These are phyloP conservation scores for Tetanocera ferruginea DNA, from an alignment of 2,888 invertebrate genomes.

Conservation along the genomic window DNA sequence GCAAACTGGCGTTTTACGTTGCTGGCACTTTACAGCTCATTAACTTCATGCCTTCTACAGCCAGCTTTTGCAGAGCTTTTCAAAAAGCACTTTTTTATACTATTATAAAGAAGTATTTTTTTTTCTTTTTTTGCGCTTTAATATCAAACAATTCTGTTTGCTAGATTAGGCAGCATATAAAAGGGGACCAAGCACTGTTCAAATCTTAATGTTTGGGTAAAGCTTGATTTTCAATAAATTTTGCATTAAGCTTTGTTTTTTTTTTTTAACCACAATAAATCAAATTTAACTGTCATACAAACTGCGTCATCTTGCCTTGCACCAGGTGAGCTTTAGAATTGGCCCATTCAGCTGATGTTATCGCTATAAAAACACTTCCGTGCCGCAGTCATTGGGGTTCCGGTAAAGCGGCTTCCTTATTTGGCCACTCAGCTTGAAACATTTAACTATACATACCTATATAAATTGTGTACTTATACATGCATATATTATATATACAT, in stretches of 20 bases:
- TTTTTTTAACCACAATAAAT: background rate
- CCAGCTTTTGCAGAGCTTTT: background rate
- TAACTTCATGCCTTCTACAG: slow-evolving; percentile 11
- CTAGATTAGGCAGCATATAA: slow-evolving; percentile 13
- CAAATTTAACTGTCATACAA: background rate
- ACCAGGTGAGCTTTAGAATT: background rate
- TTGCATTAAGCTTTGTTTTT: background rate
- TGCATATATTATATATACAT: background rate
- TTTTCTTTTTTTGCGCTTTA: background rate
- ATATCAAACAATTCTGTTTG: slow-evolving; percentile 9
- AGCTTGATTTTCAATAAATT: background rate
- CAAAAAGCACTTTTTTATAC: background rate
- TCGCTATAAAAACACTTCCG: slow-evolving; percentile 16
- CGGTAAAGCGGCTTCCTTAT: slow-evolving; percentile 3
- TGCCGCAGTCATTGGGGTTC: background rate
- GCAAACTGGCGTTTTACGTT: background rate
- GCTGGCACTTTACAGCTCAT: slow-evolving; percentile 34
- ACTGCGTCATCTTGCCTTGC: background rate
- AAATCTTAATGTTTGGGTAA: background rate
- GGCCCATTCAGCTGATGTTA: slow-evolving; percentile 1
- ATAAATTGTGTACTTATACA: background rate
- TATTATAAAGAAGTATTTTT: background rate
- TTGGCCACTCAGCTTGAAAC: background rate
- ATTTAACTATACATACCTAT: background rate
- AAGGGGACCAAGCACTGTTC: background rate